Base-by-base conservation (phyloP, 1,140 invertebrate species). In the Cyrtorhinus lividipennis region DNA sequence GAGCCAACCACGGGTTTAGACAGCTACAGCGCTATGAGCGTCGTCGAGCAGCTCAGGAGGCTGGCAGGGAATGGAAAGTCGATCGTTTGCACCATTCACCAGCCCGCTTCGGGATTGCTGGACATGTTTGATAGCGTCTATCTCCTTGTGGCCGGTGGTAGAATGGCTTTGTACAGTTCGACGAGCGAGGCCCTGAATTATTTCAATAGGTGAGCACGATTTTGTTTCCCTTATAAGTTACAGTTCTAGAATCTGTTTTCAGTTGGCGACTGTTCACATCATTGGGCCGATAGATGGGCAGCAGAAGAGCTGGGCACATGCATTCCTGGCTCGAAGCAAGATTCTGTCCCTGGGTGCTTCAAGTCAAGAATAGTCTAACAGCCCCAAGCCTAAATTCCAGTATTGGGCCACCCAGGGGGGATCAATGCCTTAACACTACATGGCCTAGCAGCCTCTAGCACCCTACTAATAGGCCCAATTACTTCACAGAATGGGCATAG, bases 21-120 rank as follows among this genome's bases (percentile, higher is more conserved):
- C 53, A 68, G 69, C 23, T 68, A 64, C 27, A 65, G 61, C 22
- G 68, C 70, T 1, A 27, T 60, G 1, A 65, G 53, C 20, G 66
- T 70, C 0, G 59, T 70, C 1, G 62, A 61, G 22, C 63, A 64
- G 1, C 61, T 69, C 13, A 53, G 64, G 2, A 58, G 64, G 20
- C 62, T 70, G 27, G 65, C 67, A 0, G 53, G 45, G 15, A 62
- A 60, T 56, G 68, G 69, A 18, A 71, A 71, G 58, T 88, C 67
- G 0, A 66, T 98, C 59, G 88, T 97, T 60, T 95, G 93, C 72
- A 96, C 94, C 8, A 96, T 98, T 66, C 95, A 98, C 75, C 95
- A 98, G 71, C 94, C 95, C 1, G 93, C 91, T 66, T 92, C 94
- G 1, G 84, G 92, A 67, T 75, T 97, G 15, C 97, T 98, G 73